These are phyloP conservation scores for human (Homo sapiens) DNA, from an alignment of 2,113 vertebrate species.

Conservation along the genomic window DNA sequence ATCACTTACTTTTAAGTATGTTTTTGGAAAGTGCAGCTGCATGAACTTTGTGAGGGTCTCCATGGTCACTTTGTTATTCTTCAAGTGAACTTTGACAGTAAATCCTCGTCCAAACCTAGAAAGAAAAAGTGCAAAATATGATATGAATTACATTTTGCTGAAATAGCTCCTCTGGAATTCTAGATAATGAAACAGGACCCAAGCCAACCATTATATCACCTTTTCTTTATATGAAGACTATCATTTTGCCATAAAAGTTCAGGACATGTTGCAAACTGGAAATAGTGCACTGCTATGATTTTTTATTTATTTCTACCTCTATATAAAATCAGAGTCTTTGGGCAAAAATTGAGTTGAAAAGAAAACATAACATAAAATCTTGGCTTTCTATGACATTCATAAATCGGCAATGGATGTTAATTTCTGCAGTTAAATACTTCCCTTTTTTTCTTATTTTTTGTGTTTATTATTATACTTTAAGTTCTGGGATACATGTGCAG, in stretches of 20 bases:
- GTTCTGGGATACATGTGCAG: too few relatives aligned
- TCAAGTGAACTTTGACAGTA: conserved; percentile 98
- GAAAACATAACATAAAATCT: conserved; percentile 24
- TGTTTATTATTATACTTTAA: too few relatives aligned
- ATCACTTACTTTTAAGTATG: conserved; percentile 91
- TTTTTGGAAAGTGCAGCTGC: conserved; percentile 92
- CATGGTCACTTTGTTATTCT: conserved; percentile 83
- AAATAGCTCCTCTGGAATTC: conserved; percentile 56
- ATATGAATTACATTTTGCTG: conserved; percentile 49
- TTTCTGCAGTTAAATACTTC: conserved; percentile 20
- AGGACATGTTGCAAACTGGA: conserved; percentile 25
- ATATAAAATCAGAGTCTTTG: neutral
- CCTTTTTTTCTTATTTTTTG: too few relatives aligned
- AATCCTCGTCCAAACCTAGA: conserved; percentile 96
- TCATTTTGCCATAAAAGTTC: conserved; percentile 60
- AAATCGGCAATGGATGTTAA: neutral
- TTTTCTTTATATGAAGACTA: conserved; percentile 47
- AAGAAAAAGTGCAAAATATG: conserved; percentile 65
- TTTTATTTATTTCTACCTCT: conserved; percentile 25
- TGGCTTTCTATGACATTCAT: conserved; percentile 29
- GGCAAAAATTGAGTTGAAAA: conserved; percentile 9
- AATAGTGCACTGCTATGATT: conserved; percentile 7
- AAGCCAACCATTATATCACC: neutral
- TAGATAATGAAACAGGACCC: conserved; percentile 58
- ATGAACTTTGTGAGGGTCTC: conserved; percentile 93